Evolutionary conservation across 2,113 vertebrate species (phyloP).

Genomic region (Probosciger aterrimus): DNA sequence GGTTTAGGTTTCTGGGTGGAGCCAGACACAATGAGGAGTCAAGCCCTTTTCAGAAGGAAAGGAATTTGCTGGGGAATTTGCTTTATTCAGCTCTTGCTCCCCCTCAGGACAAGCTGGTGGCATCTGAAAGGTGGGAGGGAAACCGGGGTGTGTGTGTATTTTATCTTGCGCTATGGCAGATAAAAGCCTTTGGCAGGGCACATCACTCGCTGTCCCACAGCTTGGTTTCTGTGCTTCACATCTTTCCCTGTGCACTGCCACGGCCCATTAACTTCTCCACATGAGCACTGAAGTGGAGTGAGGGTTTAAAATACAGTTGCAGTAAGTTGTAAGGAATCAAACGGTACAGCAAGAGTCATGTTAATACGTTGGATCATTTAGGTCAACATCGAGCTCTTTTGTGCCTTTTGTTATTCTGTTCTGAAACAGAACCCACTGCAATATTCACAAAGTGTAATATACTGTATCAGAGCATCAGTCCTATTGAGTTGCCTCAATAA

Average conservation of each 20-base stretch:
- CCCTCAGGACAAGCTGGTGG: background rate
- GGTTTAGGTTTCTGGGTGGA: background rate
- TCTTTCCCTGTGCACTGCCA: background rate
- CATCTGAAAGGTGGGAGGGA: background rate
- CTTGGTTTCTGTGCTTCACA: background rate
- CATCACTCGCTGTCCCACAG: background rate
- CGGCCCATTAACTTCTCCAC: background rate
- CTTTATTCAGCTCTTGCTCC: background rate
- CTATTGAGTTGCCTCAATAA: background rate
- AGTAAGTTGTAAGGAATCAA: background rate
- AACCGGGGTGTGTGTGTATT: rapidly evolving
- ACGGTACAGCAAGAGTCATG: background rate
- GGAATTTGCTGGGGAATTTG: no score
- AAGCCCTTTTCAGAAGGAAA: background rate
- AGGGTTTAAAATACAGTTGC: background rate
- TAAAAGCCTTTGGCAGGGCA: background rate
- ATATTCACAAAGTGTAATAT: background rate
- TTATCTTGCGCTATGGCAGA: background rate
- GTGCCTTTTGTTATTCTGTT: background rate
- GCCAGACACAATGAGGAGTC: rapidly evolving
- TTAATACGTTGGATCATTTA: background rate
- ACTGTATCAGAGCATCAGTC: background rate
- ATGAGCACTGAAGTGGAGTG: background rate
- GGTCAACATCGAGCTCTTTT: background rate
- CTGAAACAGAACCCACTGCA: background rate